A percentile compares a stretch with the other conserved stretches of the same genome.
Conservation (phyloP, 2,113 vertebrate genomes). For the Leucopsar rothschildi region DNA sequence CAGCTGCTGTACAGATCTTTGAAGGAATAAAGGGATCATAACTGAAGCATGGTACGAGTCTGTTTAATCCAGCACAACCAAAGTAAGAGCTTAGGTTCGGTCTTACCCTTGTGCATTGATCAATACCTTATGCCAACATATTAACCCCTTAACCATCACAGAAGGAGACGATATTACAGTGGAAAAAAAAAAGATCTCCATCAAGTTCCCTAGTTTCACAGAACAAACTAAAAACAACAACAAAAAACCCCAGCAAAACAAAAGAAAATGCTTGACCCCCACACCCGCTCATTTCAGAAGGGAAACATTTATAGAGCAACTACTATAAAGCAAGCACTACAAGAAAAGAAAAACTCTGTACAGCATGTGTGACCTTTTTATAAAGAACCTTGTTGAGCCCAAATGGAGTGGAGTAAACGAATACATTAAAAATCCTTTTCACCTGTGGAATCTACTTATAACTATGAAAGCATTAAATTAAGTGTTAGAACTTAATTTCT, state of each 20-base stretch:
- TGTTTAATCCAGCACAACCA: background rate
- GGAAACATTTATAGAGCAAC: background rate
- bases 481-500: background rate
- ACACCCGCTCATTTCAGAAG: background rate
- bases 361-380: background rate
- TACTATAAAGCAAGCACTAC: background rate
- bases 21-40: background rate
- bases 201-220: background rate
- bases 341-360: background rate
- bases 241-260: background rate
- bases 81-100: background rate
- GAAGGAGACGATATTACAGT: background rate
- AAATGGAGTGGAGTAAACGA: background rate
- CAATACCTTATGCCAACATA: background rate
- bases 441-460: background rate
- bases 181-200: background rate
- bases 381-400: background rate
- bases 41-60: background rate
- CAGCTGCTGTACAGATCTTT: background rate
- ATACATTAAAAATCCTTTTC: background rate
- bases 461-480: background rate
- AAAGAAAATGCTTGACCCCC: background rate
- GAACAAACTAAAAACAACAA: background rate
- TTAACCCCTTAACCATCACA: background rate
- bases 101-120: background rate